A percentile compares a stretch with the other conserved stretches of the same genome.
These are phyloP conservation scores for Uloborus plumipes DNA, from an alignment of 2,888 invertebrate genomes.

Conservation along the genomic window DNA sequence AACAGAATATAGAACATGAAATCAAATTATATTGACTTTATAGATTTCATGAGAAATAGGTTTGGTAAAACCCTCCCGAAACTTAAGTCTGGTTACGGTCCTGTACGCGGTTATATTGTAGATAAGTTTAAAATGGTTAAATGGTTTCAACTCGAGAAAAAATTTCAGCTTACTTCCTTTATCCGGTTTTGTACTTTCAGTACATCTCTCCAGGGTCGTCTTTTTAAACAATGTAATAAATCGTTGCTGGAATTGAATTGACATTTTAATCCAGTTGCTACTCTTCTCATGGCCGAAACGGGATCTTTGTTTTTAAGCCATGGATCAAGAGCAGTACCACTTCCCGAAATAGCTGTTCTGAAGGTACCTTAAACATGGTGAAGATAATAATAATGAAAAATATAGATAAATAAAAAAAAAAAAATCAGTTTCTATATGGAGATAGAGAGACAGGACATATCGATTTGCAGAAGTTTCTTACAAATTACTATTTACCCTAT, in stretches of 20 bases:
- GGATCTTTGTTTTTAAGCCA: conserved; percentile 18
- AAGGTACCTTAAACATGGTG: conserved; percentile 28
- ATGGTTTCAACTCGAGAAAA: not conserved
- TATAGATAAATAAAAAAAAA: no score
- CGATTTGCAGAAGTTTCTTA: no score
- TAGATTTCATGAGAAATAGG: no score
- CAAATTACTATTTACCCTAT: no score
- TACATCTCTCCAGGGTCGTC: conserved; percentile 5
- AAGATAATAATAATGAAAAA: no score
- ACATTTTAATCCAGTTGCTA: conserved; percentile 16
- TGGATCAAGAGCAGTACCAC: conserved; percentile 48
- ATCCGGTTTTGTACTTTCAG: conserved; percentile 24
- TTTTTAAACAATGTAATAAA: conserved; percentile 27
- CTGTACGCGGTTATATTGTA: no score
- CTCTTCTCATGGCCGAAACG: not conserved
- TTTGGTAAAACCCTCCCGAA: no score
- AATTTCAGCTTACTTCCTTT: conserved; percentile 24
- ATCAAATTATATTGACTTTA: no score
- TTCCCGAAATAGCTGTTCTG: conserved; percentile 34
- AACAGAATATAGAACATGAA: no score
- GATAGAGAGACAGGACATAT: no score
- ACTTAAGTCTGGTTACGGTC: no score
- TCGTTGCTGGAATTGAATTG: conserved; percentile 7
- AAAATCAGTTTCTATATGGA: no score
- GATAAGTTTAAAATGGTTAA: not conserved